Conservation (phyloP, 2,888 invertebrate genomes). For the Tethea ocularis region DNA sequence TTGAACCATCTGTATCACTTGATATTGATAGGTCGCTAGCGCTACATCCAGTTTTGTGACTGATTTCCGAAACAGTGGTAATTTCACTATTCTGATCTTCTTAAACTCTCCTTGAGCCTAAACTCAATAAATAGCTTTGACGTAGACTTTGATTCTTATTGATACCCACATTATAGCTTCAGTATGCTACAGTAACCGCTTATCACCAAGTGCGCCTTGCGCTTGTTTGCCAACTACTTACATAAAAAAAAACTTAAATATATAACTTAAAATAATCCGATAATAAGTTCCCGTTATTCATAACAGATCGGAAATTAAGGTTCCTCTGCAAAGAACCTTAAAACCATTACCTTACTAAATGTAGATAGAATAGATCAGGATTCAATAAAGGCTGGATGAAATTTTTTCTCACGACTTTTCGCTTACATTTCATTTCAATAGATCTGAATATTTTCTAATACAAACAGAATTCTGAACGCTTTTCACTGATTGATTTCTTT, state of each 20-base stretch:
- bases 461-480: background rate
- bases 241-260: background rate
- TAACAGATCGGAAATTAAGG: constrained; percentile 1
- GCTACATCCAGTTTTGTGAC: no score
- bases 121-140: no score
- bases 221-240: no score
- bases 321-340: background rate
- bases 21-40: no score
- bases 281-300: background rate
- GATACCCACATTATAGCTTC: no score
- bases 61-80: no score
- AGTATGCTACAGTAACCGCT: no score
- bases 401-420: background rate
- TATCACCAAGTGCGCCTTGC: no score
- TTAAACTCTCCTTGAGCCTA: no score
- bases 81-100: no score
- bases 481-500: constrained; percentile 3
- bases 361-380: background rate
- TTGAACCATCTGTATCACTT: no score
- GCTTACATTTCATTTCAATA: constrained; percentile 4
- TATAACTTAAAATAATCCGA: background rate
- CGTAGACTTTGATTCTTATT: no score
- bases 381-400: background rate
- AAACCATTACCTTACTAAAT: constrained; percentile 1
- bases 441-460: background rate